These are phyloP conservation scores for Lineus longissimus DNA, from an alignment of 1,140 invertebrate species.

Conservation along the genomic window DNA sequence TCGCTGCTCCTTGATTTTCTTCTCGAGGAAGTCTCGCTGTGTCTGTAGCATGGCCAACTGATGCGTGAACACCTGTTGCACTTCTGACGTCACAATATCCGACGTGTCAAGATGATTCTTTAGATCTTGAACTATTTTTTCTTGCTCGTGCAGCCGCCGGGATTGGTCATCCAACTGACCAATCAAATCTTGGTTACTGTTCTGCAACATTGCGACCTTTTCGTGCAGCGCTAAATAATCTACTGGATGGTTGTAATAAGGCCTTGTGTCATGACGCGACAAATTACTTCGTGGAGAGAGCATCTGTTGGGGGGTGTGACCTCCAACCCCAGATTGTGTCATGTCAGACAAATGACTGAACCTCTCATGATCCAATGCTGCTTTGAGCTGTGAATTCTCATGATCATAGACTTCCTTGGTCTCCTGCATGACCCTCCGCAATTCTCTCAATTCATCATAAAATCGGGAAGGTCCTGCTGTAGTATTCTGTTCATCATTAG, in stretches of 20 bases:
- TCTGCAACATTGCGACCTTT: slow-evolving; percentile 30
- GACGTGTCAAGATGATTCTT: slow-evolving; percentile 21
- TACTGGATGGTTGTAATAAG: background rate
- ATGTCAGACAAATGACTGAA: slow-evolving; percentile 8
- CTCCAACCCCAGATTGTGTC: background rate
- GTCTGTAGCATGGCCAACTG: slow-evolving; percentile 40
- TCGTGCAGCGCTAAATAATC: slow-evolving; percentile 13
- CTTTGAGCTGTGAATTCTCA: slow-evolving; percentile 36
- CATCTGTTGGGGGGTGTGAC: background rate
- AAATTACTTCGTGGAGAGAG: background rate
- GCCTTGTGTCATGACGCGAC: background rate
- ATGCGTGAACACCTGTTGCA: slow-evolving; percentile 26
- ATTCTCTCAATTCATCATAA: slow-evolving; percentile 31
- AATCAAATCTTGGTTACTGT: slow-evolving; percentile 34
- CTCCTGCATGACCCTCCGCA: slow-evolving; percentile 32
- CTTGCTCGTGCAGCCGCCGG: slow-evolving; percentile 33
- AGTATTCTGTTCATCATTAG: background rate
- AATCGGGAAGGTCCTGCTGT: slow-evolving; percentile 18
- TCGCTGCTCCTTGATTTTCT: slow-evolving; percentile 27
- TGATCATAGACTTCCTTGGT: slow-evolving; percentile 39
- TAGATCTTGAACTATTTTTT: slow-evolving; percentile 30
- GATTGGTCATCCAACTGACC: slow-evolving; percentile 30
- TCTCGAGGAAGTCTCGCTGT: slow-evolving; percentile 37
- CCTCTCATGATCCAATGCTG: slow-evolving; percentile 33
- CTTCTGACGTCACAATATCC: slow-evolving; percentile 10